Evolutionary conservation across 2,797 vertebrate species (phyloP).

Genomic region (Amblyopsis hoosieri): DNA sequence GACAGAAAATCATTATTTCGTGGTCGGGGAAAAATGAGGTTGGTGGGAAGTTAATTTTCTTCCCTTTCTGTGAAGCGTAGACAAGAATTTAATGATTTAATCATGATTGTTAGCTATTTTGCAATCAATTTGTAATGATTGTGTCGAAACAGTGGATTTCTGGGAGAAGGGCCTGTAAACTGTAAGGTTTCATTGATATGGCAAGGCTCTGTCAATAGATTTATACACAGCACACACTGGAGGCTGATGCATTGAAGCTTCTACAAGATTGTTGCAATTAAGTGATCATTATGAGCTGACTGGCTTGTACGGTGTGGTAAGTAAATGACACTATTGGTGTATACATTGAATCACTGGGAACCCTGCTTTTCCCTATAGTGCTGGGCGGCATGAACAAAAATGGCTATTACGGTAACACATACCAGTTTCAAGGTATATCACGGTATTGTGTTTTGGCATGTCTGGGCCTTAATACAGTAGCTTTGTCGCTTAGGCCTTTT

Average conservation of each 20-base stretch:
- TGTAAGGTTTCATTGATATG: conserved; percentile 77
- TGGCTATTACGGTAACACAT: too few species aligned
- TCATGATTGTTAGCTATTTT: conserved; percentile 99
- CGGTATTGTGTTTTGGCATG: too few species aligned
- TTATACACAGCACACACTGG: conserved; percentile 36
- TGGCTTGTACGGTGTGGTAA: too few species aligned
- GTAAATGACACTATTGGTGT: neutral
- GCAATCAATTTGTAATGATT: conserved; percentile 99
- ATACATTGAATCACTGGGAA: neutral
- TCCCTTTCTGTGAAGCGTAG: conserved; percentile 97
- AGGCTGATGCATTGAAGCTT: conserved; percentile 31
- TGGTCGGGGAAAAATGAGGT: conserved; percentile 99
- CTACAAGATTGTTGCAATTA: too few species aligned
- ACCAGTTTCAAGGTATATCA: too few species aligned
- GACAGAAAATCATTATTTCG: conserved; percentile 99
- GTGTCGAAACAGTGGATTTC: conserved; percentile 94
- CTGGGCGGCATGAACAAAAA: too few species aligned
- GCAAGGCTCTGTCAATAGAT: conserved; percentile 62
- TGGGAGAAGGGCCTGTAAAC: conserved; percentile 82
- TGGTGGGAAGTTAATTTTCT: conserved; percentile 99
- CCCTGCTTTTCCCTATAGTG: too few species aligned
- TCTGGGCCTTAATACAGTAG: too few species aligned
- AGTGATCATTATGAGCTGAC: too few species aligned
- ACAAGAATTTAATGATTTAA: conserved; percentile 99
- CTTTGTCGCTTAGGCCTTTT: too few species aligned